Evolutionary conservation across 1,140 invertebrate genomes (phyloP), one percentile per base, ranked within the genome.

Genomic region (Forficula auricularia): DNA sequence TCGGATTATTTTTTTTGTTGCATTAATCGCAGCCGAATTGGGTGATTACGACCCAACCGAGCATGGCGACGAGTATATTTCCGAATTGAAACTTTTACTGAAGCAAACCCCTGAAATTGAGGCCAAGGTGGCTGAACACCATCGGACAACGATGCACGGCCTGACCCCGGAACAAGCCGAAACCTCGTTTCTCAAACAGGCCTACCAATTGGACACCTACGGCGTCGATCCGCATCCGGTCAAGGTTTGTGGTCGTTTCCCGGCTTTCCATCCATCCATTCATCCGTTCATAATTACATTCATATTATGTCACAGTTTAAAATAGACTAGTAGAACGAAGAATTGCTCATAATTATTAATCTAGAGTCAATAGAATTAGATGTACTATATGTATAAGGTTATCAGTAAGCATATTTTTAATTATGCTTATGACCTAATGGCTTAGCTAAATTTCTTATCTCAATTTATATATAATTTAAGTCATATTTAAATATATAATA

Each of bases 191-290:
- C 68, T 94, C 19, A 82, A 19, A 14, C 18, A 36, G 34, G 87
- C 90, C 14, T 79, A 82, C 20, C 73, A 80, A 42, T 66, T 97
- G 30, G 92, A 96, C 54, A 95, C 91, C 0, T 98, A 97, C 57
- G 94, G 92, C 10, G 82, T 97, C 19, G 92, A 98, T 67, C 94
- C 92, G 2, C 88, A 97, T 71, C 83, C 87, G 40, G 90, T 97
- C n/a, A 97, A 96, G 73, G 89, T 90, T 61, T 60, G 46, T 47
- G 8, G 18, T 27, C 13, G 9, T 37, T 19, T 22, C 36, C 40
- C 10, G 20, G 14, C 31, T 43, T 39, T n/a, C n/a, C n/a, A n/a
- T n/a, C n/a, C n/a, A n/a, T 33, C 10, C 31, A 19, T 8, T n/a
- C n/a, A n/a, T n/a, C n/a, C n/a, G n/a, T n/a, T n/a, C n/a, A n/a